phyloP scores from a whole-genome alignment of 1,140 invertebrate genomes.

The Cheumatopsyche charites region DNA sequence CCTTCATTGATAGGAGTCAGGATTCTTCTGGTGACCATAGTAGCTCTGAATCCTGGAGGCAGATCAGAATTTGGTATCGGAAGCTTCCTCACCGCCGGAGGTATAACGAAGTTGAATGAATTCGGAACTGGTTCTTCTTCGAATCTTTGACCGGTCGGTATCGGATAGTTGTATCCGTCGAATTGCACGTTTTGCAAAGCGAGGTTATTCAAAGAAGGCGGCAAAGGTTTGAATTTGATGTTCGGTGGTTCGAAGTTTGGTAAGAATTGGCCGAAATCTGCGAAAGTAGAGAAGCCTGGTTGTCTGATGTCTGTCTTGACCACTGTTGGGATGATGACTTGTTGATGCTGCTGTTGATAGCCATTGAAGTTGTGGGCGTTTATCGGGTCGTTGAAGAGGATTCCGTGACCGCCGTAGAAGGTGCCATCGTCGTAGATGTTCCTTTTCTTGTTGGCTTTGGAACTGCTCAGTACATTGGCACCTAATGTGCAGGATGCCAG shows the following conservation, averaged over 20 bases:
- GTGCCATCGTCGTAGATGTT: slow-evolving; percentile 24
- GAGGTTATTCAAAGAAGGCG: not conserved
- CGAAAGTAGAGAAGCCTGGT: not conserved
- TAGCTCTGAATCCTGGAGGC: slow-evolving; percentile 19
- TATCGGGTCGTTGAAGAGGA: slow-evolving; percentile 7
- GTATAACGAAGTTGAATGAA: slow-evolving; percentile 31
- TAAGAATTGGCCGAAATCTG: slow-evolving; percentile 22
- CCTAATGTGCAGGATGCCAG: not conserved
- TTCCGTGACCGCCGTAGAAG: slow-evolving; percentile 27
- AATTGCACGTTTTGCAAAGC: not conserved
- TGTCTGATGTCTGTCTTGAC: slow-evolving; percentile 1
- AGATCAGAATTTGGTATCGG: slow-evolving; percentile 20
- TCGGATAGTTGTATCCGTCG: slow-evolving; percentile 34
- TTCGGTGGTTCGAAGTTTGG: not conserved
- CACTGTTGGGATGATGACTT: not conserved
- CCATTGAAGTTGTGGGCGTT: slow-evolving; percentile 15
- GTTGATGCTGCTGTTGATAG: not conserved
- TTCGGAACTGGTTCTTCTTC: slow-evolving; percentile 36
- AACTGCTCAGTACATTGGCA: not conserved
- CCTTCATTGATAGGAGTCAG: slow-evolving; percentile 28
- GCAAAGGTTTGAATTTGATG: slow-evolving; percentile 1
- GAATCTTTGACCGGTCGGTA: slow-evolving; percentile 26
- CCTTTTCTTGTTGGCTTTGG: slow-evolving; percentile 36
- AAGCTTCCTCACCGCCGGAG: slow-evolving; percentile 21
- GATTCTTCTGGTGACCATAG: slow-evolving; percentile 32